A percentile compares a stretch with the other conserved stretches of the same genome.
Conservation (phyloP, 1,140 invertebrate species). For the Heterodera carotae region DNA sequence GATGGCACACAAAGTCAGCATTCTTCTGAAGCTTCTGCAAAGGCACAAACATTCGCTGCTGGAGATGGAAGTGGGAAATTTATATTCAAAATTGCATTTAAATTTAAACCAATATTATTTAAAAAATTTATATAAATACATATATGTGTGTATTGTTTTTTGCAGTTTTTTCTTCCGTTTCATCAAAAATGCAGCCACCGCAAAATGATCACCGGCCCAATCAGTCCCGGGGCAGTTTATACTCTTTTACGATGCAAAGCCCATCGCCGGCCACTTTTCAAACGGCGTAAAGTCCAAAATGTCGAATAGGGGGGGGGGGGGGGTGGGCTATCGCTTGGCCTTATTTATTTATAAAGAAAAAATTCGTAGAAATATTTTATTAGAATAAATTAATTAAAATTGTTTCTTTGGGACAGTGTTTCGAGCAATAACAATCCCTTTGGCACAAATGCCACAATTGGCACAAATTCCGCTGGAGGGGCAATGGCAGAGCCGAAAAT, state of each 20-base stretch:
- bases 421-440: conserved; percentile 18
- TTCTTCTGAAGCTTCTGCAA: not conserved
- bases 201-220: not conserved
- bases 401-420: conserved; percentile 1
- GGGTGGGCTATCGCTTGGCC: no score
- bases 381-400: not conserved
- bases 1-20: not conserved
- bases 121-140: not conserved
- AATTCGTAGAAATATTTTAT: not conserved
- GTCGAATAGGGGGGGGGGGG: no score
- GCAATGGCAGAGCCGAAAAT: conserved; percentile 45
- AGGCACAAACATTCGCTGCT: not conserved
- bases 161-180: conserved; percentile 14
- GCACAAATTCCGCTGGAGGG: not conserved
- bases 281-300: conserved; percentile 6
- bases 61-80: not conserved
- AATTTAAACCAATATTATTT: not conserved
- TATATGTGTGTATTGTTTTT: no score
- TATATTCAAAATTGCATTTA: not conserved
- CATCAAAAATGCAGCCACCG: not conserved
- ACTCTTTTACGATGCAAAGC: conserved; percentile 16
- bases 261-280: not conserved
- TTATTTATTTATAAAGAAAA: not conserved
- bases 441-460: not conserved
- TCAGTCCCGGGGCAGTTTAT: conserved; percentile 11